phyloP scores from a whole-genome alignment of 64 coral and sea anemone genomes.

The Montipora foliosa region DNA sequence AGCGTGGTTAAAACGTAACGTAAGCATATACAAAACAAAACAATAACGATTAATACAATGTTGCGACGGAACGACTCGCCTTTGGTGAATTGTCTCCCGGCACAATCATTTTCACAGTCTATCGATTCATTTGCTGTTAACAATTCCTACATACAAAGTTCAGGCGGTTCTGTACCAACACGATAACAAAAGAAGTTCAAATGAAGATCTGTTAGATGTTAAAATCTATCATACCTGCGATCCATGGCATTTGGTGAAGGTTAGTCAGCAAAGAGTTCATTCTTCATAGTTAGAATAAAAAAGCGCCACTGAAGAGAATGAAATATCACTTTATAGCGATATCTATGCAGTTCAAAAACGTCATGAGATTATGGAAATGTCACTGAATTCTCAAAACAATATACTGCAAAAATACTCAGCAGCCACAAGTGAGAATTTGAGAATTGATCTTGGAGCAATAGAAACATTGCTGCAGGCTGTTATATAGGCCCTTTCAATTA shows the following conservation, averaged over 20 bases:
- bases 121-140: no score
- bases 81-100: neutral
- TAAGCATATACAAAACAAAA: neutral
- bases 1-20: neutral
- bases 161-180: neutral
- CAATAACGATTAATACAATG: neutral
- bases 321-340: neutral
- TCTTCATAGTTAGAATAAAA: neutral
- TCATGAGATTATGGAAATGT: neutral
- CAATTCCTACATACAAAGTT: neutral
- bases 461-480: neutral
- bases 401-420: neutral
- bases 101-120: no score
- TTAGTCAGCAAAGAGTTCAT: neutral
- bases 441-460: neutral
- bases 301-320: neutral
- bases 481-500: neutral
- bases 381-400: neutral
- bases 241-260: neutral
- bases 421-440: neutral
- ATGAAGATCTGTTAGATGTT: no score
- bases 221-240: neutral
- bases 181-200: neutral
- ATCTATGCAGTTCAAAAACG: neutral
- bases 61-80: neutral